Conservation (phyloP, 2,113 vertebrate genomes). For the Entelurus aequoreus region DNA sequence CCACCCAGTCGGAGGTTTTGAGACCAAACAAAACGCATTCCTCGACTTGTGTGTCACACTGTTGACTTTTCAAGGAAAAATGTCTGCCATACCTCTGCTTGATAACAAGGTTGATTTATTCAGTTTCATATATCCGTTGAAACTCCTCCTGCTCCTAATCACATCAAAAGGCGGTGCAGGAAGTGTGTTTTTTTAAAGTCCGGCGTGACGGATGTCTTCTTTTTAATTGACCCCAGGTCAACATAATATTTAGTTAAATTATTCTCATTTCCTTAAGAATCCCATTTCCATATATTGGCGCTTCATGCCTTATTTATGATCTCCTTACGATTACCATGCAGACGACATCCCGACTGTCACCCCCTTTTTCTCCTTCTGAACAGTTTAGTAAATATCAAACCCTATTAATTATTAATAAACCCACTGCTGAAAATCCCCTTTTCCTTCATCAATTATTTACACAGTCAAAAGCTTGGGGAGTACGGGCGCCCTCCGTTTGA, state of each 20-base stretch:
- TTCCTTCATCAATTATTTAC: conserved; percentile 69
- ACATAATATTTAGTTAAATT: conserved; percentile 78
- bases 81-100: conserved; percentile 17
- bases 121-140: conserved; percentile 53
- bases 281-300: conserved; percentile 70
- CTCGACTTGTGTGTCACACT: conserved; percentile 21
- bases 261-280: conserved; percentile 69
- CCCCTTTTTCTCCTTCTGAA: conserved; percentile 59
- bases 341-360: conserved; percentile 70
- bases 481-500: conserved; percentile 52
- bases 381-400: conserved; percentile 81
- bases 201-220: conserved; percentile 51
- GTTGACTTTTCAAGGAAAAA: conserved; percentile 29
- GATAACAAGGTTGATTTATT: conserved; percentile 57
- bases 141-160: conserved; percentile 18
- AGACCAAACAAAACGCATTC: conserved; percentile 49
- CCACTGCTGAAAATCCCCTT: conserved; percentile 58
- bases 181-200: conserved; percentile 43
- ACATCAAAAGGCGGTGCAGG: conserved; percentile 39
- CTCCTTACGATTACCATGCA: conserved; percentile 72
- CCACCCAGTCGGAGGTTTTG: conserved; percentile 16
- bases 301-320: conserved; percentile 75
- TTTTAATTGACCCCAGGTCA: conserved; percentile 73
- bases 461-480: conserved; percentile 59
- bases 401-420: conserved; percentile 76